Evolutionary conservation across 1,140 invertebrate genomes (phyloP), one percentile per base, ranked within the genome.

Genomic region (Solenopsis invicta): DNA sequence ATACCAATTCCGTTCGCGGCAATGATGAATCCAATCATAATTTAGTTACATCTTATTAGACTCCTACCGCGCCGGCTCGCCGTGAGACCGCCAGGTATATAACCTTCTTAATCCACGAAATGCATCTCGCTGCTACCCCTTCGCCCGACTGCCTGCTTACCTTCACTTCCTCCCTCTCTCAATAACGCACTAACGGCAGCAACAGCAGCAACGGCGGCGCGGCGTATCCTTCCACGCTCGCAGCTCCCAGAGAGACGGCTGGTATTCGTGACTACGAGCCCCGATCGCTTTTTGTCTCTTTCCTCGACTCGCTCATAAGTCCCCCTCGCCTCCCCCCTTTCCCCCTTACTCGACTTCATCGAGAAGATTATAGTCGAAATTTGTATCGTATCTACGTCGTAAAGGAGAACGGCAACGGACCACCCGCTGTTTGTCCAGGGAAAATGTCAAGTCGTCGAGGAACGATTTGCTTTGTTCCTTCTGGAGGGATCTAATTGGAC

Each of bases 11-110:
- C 87, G 92, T 93, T 92, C 85, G 90, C 93, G 92, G 93, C 94
- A 95, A 95, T 95, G 94, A 95, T 95, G 94, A 95, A 95, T 95
- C 94, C 94, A 95, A 95, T 95, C 94, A 95, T 94, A 95, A 95
- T 94, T 95, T 95, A 95, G 94, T 95, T 95, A 94, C 94, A 94
- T 94, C 94, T 94, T 94, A 94, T 94, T 94, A 94, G 94, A 94
- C 94, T 94, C 94, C 94, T 94, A 94, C 94, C 92, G 93, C 92
- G 94, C 94, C 85, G 90, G 91, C 93, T 92, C 92, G 92, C 94
- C 93, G 94, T 94, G 94, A 94, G 94, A 94, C 90, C 92, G 93
- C 93, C 93, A 94, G 93, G 92, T 92, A 92, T 92, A 92, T 90
- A 93, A 93, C 93, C 91, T 94, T 91, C 93, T 94, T 94, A 94